Evolutionary conservation across 2,113 vertebrate species (phyloP).

Genomic region (Dasypus novemcinctus): DNA sequence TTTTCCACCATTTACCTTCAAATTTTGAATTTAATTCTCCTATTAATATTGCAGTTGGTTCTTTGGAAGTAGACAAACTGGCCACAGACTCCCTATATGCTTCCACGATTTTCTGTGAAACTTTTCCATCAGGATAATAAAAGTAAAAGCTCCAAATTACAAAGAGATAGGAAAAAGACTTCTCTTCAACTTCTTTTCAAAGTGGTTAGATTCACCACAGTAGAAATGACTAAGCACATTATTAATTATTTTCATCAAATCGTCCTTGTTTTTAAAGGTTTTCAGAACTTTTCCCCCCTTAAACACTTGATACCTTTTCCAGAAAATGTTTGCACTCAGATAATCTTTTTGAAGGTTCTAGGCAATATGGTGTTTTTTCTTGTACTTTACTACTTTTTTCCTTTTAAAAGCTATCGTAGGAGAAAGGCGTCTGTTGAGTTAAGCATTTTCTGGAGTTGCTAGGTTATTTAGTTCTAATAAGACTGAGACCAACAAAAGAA

Average conservation of each 20-base stretch:
- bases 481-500: conserved; percentile 19
- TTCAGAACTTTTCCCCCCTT: background rate
- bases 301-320: background rate
- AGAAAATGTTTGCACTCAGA: conserved; percentile 39
- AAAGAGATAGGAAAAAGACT: background rate
- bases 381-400: background rate
- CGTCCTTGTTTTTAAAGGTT: conserved; percentile 8
- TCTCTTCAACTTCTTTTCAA: conserved; percentile 7
- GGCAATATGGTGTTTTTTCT: background rate
- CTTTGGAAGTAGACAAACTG: background rate
- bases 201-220: background rate
- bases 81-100: background rate
- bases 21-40: conserved; percentile 50
- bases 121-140: background rate
- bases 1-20: conserved; percentile 16
- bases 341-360: background rate
- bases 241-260: conserved; percentile 6
- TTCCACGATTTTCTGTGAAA: conserved; percentile 6
- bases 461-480: conserved; percentile 25
- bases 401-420: background rate
- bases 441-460: background rate
- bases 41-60: background rate
- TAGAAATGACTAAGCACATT: background rate
- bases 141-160: background rate
- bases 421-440: conserved; percentile 7